Evolutionary conservation across 2,113 vertebrate species (phyloP).

Genomic region (Pangasianodon gigas): DNA sequence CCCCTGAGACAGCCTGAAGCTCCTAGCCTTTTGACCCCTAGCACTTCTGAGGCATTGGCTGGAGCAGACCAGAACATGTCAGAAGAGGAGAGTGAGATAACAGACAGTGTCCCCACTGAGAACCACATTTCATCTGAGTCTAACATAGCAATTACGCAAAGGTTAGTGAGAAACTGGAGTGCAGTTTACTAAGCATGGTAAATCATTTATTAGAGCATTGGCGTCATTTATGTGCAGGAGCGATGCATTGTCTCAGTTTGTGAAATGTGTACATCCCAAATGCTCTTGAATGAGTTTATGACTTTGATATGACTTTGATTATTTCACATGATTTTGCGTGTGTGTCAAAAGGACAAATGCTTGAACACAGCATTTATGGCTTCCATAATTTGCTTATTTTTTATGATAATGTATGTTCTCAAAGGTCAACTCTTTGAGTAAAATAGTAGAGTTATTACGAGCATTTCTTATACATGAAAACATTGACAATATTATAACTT

Average conservation of each 20-base stretch:
- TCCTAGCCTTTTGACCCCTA: constrained; percentile 50
- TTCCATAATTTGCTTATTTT: constrained; percentile 3
- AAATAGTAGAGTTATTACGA: not conserved
- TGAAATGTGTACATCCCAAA: not conserved
- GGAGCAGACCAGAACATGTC: constrained; percentile 36
- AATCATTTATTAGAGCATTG: not conserved
- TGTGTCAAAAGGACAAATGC: constrained; percentile 8
- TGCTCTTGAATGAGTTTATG: not conserved
- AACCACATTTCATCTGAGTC: constrained; percentile 16
- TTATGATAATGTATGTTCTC: not conserved
- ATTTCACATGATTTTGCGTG: not conserved
- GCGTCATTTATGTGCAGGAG: not conserved
- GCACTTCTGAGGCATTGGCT: constrained; percentile 49
- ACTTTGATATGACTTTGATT: not conserved
- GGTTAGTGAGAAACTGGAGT: constrained; percentile 46
- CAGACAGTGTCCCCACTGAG: not conserved
- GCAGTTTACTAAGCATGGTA: constrained; percentile 5
- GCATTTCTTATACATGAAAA: not conserved
- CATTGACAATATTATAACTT: not conserved
- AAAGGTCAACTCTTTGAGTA: not conserved
- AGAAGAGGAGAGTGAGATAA: constrained; percentile 29
- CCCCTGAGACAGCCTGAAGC: constrained; percentile 74
- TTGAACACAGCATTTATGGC: constrained; percentile 6
- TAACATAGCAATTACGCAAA: constrained; percentile 16
- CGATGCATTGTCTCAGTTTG: not conserved